A percentile compares a stretch with the other conserved stretches of the same genome.
Conservation (phyloP, 2,797 vertebrate genomes). For the Tokudaia tokunoshimensis region DNA sequence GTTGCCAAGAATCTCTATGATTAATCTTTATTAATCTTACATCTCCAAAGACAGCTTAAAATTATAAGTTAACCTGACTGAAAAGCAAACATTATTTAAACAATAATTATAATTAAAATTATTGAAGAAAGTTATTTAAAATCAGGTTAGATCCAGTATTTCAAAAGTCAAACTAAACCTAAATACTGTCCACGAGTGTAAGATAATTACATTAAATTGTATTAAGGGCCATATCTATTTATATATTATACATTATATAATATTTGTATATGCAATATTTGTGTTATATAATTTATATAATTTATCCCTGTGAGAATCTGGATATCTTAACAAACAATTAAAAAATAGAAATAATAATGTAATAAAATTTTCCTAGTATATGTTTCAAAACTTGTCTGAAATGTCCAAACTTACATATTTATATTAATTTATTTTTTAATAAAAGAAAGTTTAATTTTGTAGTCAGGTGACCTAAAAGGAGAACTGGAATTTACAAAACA, state of each 20-base stretch:
- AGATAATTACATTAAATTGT: neutral
- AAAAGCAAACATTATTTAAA: conserved; percentile 36
- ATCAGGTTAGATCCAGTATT: neutral
- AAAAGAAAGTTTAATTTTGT: conserved; percentile 37
- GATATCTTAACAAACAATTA: neutral
- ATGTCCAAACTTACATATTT: conserved; percentile 41
- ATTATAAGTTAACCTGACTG: neutral
- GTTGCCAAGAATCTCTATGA: neutral
- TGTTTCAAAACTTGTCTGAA: neutral
- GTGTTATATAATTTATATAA: neutral
- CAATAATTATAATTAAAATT: neutral
- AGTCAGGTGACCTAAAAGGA: neutral
- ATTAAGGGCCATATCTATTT: neutral
- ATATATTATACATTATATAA: neutral
- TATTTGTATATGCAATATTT: neutral
- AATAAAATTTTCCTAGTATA: conserved; percentile 18
- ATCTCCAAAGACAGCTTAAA: conserved; percentile 3
- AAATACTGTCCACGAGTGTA: neutral
- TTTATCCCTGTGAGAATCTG: neutral
- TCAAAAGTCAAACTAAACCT: neutral
- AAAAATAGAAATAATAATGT: neutral
- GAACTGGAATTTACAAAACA: neutral
- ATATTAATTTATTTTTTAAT: conserved; percentile 31
- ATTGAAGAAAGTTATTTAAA: neutral
- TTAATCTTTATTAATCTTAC: conserved; percentile 4